Evolutionary conservation across 2,797 vertebrate species (phyloP).

Genomic region (Micromesistius poutassou): DNA sequence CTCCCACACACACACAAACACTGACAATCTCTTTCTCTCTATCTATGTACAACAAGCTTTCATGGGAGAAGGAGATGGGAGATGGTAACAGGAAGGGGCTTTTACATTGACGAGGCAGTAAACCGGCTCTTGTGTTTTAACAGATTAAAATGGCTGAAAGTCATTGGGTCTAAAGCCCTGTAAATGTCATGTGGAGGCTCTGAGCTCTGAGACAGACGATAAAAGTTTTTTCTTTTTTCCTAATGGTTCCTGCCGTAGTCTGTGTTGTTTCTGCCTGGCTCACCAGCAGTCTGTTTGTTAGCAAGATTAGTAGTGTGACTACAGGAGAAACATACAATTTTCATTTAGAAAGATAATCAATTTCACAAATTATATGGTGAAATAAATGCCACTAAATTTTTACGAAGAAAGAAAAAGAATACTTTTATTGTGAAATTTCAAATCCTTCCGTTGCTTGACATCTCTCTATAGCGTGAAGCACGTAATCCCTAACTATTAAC

Average conservation of each 20-base stretch:
- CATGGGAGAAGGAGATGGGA: constrained; percentile 52
- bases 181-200: constrained; percentile 25
- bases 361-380: background rate
- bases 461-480: background rate
- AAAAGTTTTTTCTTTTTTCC: constrained; percentile 37
- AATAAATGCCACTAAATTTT: background rate
- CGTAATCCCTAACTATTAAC: too few species aligned
- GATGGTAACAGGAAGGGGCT: constrained; percentile 55
- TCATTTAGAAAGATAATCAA: too few species aligned
- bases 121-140: constrained; percentile 43
- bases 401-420: background rate
- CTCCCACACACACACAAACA: background rate
- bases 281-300: background rate
- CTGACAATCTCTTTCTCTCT: constrained; percentile 16
- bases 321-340: background rate
- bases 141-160: constrained; percentile 57
- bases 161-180: constrained; percentile 55
- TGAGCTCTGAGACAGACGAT: constrained; percentile 17
- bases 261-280: constrained; percentile 25
- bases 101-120: constrained; percentile 47
- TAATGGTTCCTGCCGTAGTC: constrained; percentile 42
- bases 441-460: background rate
- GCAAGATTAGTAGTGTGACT: background rate
- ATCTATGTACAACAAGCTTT: constrained; percentile 58
- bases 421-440: background rate